These are phyloP conservation scores for Branchipolynoe longqiensis DNA, from an alignment of 2,888 invertebrate genomes.

Conservation along the genomic window DNA sequence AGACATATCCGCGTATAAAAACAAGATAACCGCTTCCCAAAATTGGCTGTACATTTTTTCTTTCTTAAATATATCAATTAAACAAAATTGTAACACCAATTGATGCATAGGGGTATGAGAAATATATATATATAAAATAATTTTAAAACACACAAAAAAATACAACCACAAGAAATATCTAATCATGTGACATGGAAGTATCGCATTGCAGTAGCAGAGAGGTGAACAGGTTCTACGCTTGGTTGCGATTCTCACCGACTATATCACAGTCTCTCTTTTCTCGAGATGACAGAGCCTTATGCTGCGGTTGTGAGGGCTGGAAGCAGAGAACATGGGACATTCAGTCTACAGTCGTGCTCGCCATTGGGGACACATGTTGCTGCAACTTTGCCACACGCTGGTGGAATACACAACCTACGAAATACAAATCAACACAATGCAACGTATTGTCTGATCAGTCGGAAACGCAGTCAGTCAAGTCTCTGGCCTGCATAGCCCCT, in stretches of 20 bases:
- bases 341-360: background rate
- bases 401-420: background rate
- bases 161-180: background rate
- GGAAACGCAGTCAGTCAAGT: no score
- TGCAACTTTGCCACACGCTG: background rate
- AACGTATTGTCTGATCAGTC: no score
- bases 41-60: no score
- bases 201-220: background rate
- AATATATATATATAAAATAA: background rate
- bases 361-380: background rate
- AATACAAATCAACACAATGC: no score
- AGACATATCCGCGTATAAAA: background rate
- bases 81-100: no score
- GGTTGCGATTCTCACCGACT: conserved; percentile 87
- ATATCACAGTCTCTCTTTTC: conserved; percentile 98
- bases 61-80: no score
- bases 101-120: no score
- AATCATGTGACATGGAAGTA: background rate
- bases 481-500: no score
- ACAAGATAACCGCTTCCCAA: no score
- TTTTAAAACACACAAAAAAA: background rate
- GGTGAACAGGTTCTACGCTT: background rate
- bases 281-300: conserved; percentile 89
- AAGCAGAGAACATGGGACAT: conserved; percentile 55
- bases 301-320: conserved; percentile 56